These are phyloP conservation scores for Amphipoea oculea DNA, from an alignment of 2,888 invertebrate genomes.

Conservation along the genomic window DNA sequence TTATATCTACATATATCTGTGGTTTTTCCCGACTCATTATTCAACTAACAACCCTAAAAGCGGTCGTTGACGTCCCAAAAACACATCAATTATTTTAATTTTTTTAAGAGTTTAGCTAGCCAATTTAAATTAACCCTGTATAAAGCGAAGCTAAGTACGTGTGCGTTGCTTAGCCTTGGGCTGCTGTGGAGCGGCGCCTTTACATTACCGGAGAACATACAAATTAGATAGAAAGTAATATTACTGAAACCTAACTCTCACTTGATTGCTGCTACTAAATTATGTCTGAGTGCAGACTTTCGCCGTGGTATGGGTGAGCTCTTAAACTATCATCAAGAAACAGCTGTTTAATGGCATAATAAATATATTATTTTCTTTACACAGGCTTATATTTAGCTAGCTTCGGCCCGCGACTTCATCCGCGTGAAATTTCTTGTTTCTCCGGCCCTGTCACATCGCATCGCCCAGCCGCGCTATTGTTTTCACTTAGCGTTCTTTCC, in stretches of 20 bases:
- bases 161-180: not conserved
- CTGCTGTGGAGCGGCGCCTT: not conserved
- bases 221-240: conserved; percentile 64
- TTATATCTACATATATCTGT: too few relatives aligned
- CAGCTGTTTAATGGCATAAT: not conserved
- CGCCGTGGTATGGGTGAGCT: conserved; percentile 34
- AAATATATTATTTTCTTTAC: conserved; percentile 1
- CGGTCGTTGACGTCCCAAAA: too few relatives aligned
- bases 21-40: not conserved
- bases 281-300: conserved; percentile 53
- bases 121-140: not conserved
- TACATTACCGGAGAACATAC: conserved; percentile 54
- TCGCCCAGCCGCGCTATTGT: too few relatives aligned
- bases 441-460: too few relatives aligned
- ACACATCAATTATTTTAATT: too few relatives aligned
- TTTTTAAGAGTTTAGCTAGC: too few relatives aligned
- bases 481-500: too few relatives aligned
- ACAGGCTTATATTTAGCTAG: not conserved
- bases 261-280: conserved; percentile 54
- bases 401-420: too few relatives aligned
- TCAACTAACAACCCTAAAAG: too few relatives aligned
- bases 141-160: not conserved
- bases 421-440: too few relatives aligned
- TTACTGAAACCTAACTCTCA: conserved; percentile 53
- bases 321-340: conserved; percentile 34